phyloP scores from a whole-genome alignment of 2,113 vertebrate species.

The Dromaius novaehollandiae region DNA sequence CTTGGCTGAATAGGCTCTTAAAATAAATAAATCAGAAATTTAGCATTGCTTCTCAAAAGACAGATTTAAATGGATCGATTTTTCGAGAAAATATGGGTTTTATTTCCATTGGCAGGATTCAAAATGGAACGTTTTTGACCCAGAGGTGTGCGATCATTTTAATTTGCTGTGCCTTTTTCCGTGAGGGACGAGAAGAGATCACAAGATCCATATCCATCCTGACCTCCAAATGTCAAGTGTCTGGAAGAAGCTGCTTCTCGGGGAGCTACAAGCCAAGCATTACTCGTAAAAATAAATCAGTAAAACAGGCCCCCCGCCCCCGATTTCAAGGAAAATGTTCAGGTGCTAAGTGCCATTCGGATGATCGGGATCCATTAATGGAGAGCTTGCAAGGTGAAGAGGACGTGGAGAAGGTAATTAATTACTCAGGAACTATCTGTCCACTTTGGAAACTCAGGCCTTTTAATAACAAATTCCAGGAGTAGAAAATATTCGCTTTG shows the following conservation, averaged over 20 bases:
- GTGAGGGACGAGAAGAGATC: background rate
- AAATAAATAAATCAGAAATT: slow-evolving; percentile 38
- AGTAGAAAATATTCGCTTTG: slow-evolving; percentile 53
- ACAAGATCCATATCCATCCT: background rate
- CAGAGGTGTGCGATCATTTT: background rate
- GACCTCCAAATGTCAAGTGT: slow-evolving; percentile 32
- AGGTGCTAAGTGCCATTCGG: slow-evolving; percentile 11
- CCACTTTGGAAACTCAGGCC: slow-evolving; percentile 18
- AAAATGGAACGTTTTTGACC: background rate
- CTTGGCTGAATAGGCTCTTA: background rate
- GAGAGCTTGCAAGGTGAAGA: background rate
- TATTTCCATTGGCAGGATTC: slow-evolving; percentile 27
- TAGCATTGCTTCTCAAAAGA: background rate
- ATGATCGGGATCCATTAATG: slow-evolving; percentile 16
- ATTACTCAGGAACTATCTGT: slow-evolving; percentile 54
- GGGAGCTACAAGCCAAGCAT: background rate
- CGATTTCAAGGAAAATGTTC: background rate
- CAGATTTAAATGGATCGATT: background rate
- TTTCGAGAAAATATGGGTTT: background rate
- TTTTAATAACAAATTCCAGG: slow-evolving; percentile 58
- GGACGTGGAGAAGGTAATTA: slow-evolving; percentile 8
- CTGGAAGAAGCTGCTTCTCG: slow-evolving; percentile 40
- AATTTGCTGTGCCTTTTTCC: background rate
- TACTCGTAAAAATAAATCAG: slow-evolving; percentile 18
- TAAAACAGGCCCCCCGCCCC: background rate